Conservation (phyloP, 2,113 vertebrate species). For the Benthochromis sp. region DNA sequence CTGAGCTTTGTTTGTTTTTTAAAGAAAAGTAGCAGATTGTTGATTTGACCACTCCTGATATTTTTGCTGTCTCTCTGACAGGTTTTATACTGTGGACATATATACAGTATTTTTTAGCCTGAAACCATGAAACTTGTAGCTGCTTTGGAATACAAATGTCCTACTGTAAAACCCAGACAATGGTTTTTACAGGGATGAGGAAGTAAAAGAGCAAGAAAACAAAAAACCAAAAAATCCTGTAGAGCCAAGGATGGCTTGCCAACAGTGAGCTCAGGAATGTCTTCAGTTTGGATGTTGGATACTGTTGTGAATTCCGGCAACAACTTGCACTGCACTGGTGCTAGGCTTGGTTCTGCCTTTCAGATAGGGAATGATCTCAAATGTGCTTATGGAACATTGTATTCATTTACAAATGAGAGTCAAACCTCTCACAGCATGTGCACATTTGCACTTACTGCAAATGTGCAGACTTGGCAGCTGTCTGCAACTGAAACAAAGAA, state of each 20-base stretch:
- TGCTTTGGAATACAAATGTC: background rate
- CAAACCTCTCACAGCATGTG: background rate
- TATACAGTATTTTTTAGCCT: background rate
- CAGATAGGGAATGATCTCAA: background rate
- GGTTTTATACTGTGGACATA: background rate
- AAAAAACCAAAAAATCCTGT: background rate
- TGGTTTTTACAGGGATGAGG: background rate
- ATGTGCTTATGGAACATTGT: background rate
- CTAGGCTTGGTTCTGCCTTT: background rate
- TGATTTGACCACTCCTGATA: background rate
- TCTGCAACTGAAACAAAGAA: background rate
- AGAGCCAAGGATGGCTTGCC: background rate
- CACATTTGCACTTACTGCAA: background rate
- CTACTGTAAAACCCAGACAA: background rate
- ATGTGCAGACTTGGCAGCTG: background rate
- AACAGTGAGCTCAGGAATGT: background rate
- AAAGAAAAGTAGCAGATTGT: background rate
- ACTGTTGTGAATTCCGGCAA: background rate
- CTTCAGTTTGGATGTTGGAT: background rate
- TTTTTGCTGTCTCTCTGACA: background rate
- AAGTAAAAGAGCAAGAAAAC: background rate
- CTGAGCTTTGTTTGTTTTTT: background rate
- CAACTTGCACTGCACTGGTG: background rate
- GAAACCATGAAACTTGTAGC: background rate
- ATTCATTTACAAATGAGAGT: background rate